Evolutionary conservation across 2,797 vertebrate genomes (phyloP).

Genomic region (Anomalospiza imberbis): DNA sequence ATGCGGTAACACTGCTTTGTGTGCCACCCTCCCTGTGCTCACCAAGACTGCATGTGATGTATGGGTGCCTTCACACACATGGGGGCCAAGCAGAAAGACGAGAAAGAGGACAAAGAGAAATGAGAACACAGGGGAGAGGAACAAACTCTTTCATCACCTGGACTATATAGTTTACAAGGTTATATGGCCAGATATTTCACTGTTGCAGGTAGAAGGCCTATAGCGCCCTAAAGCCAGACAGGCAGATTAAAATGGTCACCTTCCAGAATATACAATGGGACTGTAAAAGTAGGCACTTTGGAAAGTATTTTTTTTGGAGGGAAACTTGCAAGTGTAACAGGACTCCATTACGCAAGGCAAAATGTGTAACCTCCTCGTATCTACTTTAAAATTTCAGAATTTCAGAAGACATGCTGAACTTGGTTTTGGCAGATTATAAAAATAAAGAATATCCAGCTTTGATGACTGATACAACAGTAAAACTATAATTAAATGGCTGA

Average conservation of each 20-base stretch:
- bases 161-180: rapidly evolving
- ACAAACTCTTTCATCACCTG: not conserved
- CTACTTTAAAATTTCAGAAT: not conserved
- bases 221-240: not conserved
- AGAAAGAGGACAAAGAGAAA: not conserved
- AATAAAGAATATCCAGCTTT: conserved; percentile 4
- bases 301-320: not conserved
- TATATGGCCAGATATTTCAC: not conserved
- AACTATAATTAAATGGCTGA: not conserved
- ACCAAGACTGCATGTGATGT: rapidly evolving
- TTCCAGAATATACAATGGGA: not conserved
- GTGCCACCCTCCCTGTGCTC: not conserved
- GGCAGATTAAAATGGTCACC: not conserved
- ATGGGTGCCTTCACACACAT: rapidly evolving
- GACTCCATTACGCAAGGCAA: not conserved
- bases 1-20: rapidly evolving
- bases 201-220: not conserved
- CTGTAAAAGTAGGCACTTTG: not conserved
- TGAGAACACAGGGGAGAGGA: not conserved
- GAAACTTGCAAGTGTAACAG: not conserved
- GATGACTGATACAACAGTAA: not conserved
- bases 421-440: not conserved
- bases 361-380: not conserved
- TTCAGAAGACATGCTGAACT: not conserved
- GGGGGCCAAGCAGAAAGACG: not conserved